Evolutionary conservation across 2,113 vertebrate species (phyloP).

Genomic region (Tachysurus fulvidraco): DNA sequence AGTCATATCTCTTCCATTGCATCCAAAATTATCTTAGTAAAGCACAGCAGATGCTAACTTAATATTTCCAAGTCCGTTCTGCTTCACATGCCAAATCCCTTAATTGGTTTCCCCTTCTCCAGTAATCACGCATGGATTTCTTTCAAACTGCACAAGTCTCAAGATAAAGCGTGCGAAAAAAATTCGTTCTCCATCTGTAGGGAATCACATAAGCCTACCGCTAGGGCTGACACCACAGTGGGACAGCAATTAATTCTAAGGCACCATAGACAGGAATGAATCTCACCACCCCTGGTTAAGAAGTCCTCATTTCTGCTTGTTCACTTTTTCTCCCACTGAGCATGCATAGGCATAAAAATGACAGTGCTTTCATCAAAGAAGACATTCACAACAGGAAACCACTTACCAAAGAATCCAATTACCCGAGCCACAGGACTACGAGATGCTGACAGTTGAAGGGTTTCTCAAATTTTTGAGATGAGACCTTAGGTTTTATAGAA

Average conservation of each 20-base stretch:
- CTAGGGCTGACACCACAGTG: constrained; percentile 27
- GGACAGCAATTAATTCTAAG: constrained; percentile 29
- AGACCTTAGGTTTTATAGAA: constrained; percentile 59
- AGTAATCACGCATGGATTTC: constrained; percentile 27
- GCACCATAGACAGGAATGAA: constrained; percentile 3
- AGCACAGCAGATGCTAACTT: constrained; percentile 12
- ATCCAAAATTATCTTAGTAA: neutral
- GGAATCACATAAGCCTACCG: constrained; percentile 23
- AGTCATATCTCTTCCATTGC: neutral
- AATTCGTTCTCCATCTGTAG: constrained; percentile 28
- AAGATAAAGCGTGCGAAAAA: neutral
- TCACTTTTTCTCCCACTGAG: constrained; percentile 66
- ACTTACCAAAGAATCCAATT: constrained; percentile 71
- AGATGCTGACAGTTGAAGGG: constrained; percentile 56
- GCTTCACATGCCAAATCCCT: constrained; percentile 57
- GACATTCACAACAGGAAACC: constrained; percentile 56
- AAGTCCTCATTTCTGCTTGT: constrained; percentile 32
- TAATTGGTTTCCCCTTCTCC: constrained; percentile 65
- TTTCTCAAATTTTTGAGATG: constrained; percentile 54
- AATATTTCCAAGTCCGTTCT: constrained; percentile 35
- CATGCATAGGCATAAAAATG: constrained; percentile 57
- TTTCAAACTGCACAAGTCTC: constrained; percentile 21
- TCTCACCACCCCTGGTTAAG: constrained; percentile 18
- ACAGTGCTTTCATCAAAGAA: constrained; percentile 68
- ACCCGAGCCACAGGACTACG: constrained; percentile 68